Evolutionary conservation across 2,888 invertebrate species (phyloP).

Genomic region (Cabera pusaria): DNA sequence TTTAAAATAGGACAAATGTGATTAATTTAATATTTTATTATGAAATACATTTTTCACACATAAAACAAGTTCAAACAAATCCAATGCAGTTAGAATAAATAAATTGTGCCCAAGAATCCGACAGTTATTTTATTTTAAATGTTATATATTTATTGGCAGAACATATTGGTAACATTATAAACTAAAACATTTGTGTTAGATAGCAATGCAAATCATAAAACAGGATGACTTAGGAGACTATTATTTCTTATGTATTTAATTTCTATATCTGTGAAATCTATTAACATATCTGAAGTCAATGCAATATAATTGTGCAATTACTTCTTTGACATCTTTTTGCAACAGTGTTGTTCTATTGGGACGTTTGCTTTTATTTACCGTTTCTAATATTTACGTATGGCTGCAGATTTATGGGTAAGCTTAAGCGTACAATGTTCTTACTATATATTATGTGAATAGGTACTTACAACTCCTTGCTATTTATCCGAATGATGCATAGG

Average conservation of each 20-base stretch:
- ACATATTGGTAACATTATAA: slow-evolving; percentile 16
- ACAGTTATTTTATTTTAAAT: too few species aligned
- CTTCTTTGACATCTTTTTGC: slow-evolving; percentile 1
- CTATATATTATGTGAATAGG: too few species aligned
- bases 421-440: too few species aligned
- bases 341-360: too few species aligned
- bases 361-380: too few species aligned
- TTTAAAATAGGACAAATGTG: too few species aligned
- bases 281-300: slow-evolving; percentile 7
- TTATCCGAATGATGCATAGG: slow-evolving; percentile 67
- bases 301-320: slow-evolving; percentile 10
- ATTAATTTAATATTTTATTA: too few species aligned
- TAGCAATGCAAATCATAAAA: slow-evolving; percentile 31
- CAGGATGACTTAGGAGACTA: slow-evolving; percentile 8
- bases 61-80: too few species aligned
- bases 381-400: too few species aligned
- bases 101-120: slow-evolving; percentile 16
- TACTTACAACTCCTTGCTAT: slow-evolving; percentile 82
- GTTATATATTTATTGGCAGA: slow-evolving; percentile 12
- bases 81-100: slow-evolving; percentile 13
- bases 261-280: slow-evolving; percentile 14
- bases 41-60: too few species aligned
- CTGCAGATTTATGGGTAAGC: too few species aligned
- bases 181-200: slow-evolving; percentile 21
- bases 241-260: background rate